phyloP scores from a whole-genome alignment of 1,140 invertebrate genomes.

The Calycopis cecrops region DNA sequence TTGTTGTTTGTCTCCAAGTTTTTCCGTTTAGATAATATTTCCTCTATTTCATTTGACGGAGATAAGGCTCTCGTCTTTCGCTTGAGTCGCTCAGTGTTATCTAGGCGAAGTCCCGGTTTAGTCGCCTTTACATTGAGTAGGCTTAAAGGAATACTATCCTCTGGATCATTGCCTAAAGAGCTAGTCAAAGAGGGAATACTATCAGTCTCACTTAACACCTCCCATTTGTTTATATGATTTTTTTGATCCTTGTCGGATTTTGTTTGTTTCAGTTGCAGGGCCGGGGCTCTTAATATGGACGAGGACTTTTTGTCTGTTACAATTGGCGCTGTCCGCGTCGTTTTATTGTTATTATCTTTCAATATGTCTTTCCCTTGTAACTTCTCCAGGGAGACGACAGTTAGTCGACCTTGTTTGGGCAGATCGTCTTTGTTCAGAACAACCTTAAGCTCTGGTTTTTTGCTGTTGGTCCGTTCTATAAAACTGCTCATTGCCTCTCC shows the following conservation, averaged over 20 bases:
- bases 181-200: slow-evolving; percentile 73
- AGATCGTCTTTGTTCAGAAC: slow-evolving; percentile 70
- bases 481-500: slow-evolving; percentile 79
- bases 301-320: slow-evolving; percentile 44
- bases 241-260: slow-evolving; percentile 59
- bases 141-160: slow-evolving; percentile 71
- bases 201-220: slow-evolving; percentile 76
- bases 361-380: slow-evolving; percentile 70
- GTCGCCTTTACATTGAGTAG: slow-evolving; percentile 63
- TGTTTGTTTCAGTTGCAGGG: slow-evolving; percentile 57
- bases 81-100: slow-evolving; percentile 65
- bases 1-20: slow-evolving; percentile 52
- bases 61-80: slow-evolving; percentile 69
- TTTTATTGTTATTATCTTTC: slow-evolving; percentile 37
- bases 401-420: slow-evolving; percentile 71
- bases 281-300: slow-evolving; percentile 57
- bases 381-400: slow-evolving; percentile 76
- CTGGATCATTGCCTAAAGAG: slow-evolving; percentile 67
- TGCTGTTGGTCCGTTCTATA: slow-evolving; percentile 73
- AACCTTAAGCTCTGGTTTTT: slow-evolving; percentile 66
- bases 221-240: slow-evolving; percentile 73
- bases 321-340: slow-evolving; percentile 25
- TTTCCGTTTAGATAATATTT: slow-evolving; percentile 67
- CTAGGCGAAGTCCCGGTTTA: slow-evolving; percentile 46
- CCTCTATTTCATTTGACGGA: slow-evolving; percentile 70